Base-by-base conservation (phyloP, 2,888 invertebrate genomes). In the Agapostemon virescens region DNA sequence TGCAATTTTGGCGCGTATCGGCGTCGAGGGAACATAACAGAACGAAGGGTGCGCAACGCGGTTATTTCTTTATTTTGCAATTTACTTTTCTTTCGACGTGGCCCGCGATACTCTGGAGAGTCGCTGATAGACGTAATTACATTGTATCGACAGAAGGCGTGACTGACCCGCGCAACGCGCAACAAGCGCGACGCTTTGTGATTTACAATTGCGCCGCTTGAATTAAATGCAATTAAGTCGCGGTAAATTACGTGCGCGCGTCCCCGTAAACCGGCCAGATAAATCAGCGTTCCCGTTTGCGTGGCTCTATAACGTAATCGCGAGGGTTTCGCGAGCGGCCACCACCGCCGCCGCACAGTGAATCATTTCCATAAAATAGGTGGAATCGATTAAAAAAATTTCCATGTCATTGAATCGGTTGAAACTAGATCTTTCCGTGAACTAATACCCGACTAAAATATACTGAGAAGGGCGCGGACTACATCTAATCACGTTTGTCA, bases 141-240 rank as follows among this genome's bases (percentile, higher is more conserved):
- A 86, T 85, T 85, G 86, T 89, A 89, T 89, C 89, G 90, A 90
- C 90, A 42, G 66, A 42, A 67, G 42, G 20, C 67, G 26, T 30
- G 85, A 87, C 90, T 90, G 90, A 90, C 89, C 90, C 81, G 90
- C 87, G 87, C 88, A 89, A 90, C 84, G 82, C 80, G 79, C 80
- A 69, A 79, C 87, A 89, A 84, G 80, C 81, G 79, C 80, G 70
- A 81, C 87, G 84, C 88, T 90, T 87, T 85, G 90, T 90, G 90
- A 91, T 91, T 91, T 90, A 90, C 90, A 86, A 88, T 85, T 85
- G 88, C 79, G 87, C 86, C 88, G 86, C 84, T 90, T 89, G 88
- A 90, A 90, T 90, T 89, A 89, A 89, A 89, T 90, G 89, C 88
- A 90, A 90, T 90, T 91, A 91, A 90, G 88, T 89, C 86, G 86